phyloP scores from a whole-genome alignment of 2,888 invertebrate genomes.

The Microdon myrmicae region DNA sequence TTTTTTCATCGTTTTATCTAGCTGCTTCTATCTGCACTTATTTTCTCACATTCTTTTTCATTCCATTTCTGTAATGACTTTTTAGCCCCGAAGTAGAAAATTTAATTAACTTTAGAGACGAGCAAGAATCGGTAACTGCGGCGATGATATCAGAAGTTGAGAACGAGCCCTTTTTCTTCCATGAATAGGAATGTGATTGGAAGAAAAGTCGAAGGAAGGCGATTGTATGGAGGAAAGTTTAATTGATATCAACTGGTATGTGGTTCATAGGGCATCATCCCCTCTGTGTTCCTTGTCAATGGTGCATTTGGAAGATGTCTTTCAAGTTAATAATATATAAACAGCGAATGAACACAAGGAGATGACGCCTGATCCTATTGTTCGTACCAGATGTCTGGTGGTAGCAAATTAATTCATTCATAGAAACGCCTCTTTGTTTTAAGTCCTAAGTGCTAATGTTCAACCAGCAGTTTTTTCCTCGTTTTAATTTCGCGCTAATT shows the following conservation, averaged over 20 bases:
- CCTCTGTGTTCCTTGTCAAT: slow-evolving; percentile 11
- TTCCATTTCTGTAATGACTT: slow-evolving; percentile 48
- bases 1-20: slow-evolving; percentile 2
- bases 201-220: slow-evolving; percentile 26
- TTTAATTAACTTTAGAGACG: slow-evolving; percentile 54
- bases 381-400: too few relatives aligned
- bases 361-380: too few relatives aligned
- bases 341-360: too few relatives aligned
- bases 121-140: slow-evolving; percentile 20
- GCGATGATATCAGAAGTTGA: slow-evolving; percentile 19
- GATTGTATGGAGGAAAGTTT: too few relatives aligned
- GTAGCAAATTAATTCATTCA: too few relatives aligned
- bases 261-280: slow-evolving; percentile 5
- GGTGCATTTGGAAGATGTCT: slow-evolving; percentile 30
- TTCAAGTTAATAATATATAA: slow-evolving; percentile 38
- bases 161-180: slow-evolving; percentile 20
- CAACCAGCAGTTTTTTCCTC: too few relatives aligned
- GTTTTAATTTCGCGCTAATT: too few relatives aligned
- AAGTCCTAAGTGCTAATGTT: too few relatives aligned
- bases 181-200: slow-evolving; percentile 11
- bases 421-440: too few relatives aligned
- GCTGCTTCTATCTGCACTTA: slow-evolving; percentile 1
- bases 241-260: slow-evolving; percentile 42
- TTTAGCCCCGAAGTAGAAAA: slow-evolving; percentile 49
- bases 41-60: slow-evolving; percentile 9